Evolutionary conservation across 1,140 invertebrate species (phyloP).

Genomic region (Nephila pilipes): DNA sequence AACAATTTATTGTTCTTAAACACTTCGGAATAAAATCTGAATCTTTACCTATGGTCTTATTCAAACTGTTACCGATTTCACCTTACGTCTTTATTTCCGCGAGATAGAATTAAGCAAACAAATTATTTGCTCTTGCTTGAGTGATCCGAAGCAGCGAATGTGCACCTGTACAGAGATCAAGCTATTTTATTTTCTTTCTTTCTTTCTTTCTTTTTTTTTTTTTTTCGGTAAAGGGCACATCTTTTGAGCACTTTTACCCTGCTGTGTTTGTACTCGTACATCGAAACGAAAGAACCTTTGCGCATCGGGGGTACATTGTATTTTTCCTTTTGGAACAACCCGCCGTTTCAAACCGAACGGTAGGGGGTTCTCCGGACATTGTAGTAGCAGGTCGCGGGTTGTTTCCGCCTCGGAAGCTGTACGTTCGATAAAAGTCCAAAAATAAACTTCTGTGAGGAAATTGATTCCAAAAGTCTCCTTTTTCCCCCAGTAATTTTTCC

Average conservation of each 20-base stretch:
- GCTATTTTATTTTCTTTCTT: neutral
- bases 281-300: conserved; percentile 2
- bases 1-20: too few species aligned
- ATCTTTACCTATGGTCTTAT: too few species aligned
- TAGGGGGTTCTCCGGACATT: conserved; percentile 20
- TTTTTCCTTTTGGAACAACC: conserved; percentile 1
- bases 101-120: too few species aligned
- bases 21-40: too few species aligned
- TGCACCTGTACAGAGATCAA: neutral
- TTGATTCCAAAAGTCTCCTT: neutral
- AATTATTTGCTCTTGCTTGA: too few species aligned
- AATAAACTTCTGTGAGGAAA: conserved; percentile 41
- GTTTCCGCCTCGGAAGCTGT: conserved; percentile 11
- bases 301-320: conserved; percentile 25
- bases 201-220: neutral
- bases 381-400: neutral
- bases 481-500: conserved; percentile 11
- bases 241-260: conserved; percentile 17
- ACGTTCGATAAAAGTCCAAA: conserved; percentile 51
- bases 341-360: neutral
- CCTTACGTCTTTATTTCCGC: too few species aligned
- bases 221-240: neutral
- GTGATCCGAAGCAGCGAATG: neutral
- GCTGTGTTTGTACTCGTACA: conserved; percentile 25
- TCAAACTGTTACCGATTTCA: too few species aligned